Conservation (phyloP, 2,797 vertebrate genomes). For the Dendrocincla fuliginosa region DNA sequence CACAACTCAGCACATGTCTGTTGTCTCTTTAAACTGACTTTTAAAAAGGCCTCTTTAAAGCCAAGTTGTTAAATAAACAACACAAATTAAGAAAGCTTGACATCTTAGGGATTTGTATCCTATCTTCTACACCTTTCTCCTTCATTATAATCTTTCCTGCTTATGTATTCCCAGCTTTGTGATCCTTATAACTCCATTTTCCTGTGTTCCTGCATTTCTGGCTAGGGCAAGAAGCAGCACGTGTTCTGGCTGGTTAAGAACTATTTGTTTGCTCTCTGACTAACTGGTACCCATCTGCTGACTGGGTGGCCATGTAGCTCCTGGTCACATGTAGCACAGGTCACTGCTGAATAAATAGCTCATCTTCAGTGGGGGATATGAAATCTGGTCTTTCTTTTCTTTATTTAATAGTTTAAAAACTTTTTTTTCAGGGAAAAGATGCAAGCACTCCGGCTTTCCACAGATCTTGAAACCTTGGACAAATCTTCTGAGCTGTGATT, state of each 20-base stretch:
- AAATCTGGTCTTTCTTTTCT: background rate
- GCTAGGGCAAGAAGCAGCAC: background rate
- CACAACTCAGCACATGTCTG: background rate
- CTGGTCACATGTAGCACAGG: background rate
- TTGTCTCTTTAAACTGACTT: background rate
- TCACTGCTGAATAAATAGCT: background rate
- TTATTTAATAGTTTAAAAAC: background rate
- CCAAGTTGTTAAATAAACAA: background rate
- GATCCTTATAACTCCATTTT: background rate
- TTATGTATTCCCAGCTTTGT: background rate
- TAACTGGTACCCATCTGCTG: background rate
- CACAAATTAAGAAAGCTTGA: background rate
- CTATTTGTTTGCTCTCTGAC: background rate
- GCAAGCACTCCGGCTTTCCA: background rate
- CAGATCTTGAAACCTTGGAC: background rate
- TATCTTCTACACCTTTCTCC: background rate
- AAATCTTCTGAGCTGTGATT: background rate
- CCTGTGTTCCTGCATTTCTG: background rate
- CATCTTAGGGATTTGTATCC: background rate
- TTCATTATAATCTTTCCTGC: background rate
- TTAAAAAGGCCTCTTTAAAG: background rate
- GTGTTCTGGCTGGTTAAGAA: background rate
- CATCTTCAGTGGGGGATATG: background rate
- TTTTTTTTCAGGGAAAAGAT: background rate
- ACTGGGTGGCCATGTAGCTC: background rate